A percentile compares a stretch with the other conserved stretches of the same genome.
Evolutionary conservation across 1,140 invertebrate genomes (phyloP).

Genomic region (Geopemphigus sp.): DNA sequence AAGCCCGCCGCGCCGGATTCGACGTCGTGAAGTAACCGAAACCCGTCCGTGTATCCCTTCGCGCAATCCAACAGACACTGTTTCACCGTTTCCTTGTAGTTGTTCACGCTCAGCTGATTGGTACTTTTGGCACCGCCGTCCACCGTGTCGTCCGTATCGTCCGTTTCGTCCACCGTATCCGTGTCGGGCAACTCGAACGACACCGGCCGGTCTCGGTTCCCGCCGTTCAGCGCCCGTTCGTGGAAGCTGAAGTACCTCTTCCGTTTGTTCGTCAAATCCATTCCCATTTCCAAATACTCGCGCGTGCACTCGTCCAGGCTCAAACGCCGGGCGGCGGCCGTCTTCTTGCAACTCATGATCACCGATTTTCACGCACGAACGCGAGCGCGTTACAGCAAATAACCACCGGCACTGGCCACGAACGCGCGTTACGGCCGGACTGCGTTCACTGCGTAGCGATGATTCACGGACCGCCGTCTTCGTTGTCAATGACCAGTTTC

Average conservation of each 20-base stretch:
- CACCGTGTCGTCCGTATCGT: constrained; percentile 55
- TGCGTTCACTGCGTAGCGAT: neutral
- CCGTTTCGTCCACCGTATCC: neutral
- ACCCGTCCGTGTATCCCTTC: constrained; percentile 64
- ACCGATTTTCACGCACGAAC: neutral
- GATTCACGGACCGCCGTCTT: neutral
- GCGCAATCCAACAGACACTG: constrained; percentile 69
- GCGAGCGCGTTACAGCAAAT: no score
- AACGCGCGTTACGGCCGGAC: neutral
- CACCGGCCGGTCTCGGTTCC: neutral
- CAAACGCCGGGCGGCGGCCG: neutral
- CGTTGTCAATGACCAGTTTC: constrained; percentile 34
- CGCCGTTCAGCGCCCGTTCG: constrained; percentile 2
- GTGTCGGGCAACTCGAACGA: neutral
- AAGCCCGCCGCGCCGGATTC: constrained; percentile 60
- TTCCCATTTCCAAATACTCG: constrained; percentile 46
- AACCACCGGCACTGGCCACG: neutral
- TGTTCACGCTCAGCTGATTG: constrained; percentile 67
- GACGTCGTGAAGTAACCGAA: constrained; percentile 69
- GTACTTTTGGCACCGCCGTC: constrained; percentile 67
- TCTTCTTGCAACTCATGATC: constrained; percentile 18
- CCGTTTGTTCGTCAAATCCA: constrained; percentile 32
- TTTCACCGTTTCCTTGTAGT: constrained; percentile 69
- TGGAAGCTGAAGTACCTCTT: constrained; percentile 41
- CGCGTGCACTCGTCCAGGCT: constrained; percentile 22